Conservation (phyloP, 2,888 invertebrate genomes). For the Eristalis tenax region DNA sequence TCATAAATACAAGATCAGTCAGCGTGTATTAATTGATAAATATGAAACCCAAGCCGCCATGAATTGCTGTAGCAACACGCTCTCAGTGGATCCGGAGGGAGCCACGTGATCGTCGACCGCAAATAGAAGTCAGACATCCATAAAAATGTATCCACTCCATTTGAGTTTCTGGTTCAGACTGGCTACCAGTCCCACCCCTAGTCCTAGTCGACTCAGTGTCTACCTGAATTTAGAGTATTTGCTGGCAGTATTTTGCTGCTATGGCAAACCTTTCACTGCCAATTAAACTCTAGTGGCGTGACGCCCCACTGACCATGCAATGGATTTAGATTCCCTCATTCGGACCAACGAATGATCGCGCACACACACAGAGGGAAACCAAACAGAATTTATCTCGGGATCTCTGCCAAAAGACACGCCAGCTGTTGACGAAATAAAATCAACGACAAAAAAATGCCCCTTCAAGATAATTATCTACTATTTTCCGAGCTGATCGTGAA, state of each 20-base stretch:
- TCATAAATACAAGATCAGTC: not conserved
- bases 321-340: constrained; percentile 15
- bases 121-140: not conserved
- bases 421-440: not conserved
- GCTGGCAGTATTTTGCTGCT: not conserved
- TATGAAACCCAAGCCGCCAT: not conserved
- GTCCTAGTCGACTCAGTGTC: constrained; percentile 1
- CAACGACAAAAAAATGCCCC: not conserved
- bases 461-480: not conserved
- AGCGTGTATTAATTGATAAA: not conserved
- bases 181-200: not conserved
- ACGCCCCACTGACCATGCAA: constrained; percentile 31
- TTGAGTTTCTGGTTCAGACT: not conserved
- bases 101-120: not conserved
- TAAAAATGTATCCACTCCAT: not conserved
- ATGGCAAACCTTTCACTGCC: not conserved
- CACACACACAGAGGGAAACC: constrained; percentile 1
- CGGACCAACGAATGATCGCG: constrained; percentile 1
- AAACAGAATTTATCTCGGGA: constrained; percentile 8
- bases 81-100: not conserved
- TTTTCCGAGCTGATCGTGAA: not conserved
- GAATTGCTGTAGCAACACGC: not conserved
- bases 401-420: constrained; percentile 21
- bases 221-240: not conserved
- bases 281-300: constrained; percentile 17